Percentiles rank a stretch among this genome's conserved stretches.
Evolutionary conservation across 2,113 vertebrate species (phyloP).

Genomic region (Ia io): DNA sequence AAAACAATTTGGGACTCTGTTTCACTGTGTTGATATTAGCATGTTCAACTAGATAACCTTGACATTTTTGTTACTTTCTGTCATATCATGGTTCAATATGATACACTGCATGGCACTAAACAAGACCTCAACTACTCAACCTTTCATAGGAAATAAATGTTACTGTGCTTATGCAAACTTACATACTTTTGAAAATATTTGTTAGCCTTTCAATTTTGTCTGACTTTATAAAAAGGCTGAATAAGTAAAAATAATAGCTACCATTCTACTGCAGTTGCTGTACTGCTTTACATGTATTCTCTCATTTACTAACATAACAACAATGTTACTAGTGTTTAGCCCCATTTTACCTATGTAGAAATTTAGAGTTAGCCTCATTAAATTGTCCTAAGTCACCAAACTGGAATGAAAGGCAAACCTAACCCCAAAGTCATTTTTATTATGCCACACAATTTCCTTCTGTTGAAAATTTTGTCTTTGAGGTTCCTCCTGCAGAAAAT

Average conservation of each 20-base stretch:
- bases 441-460: not conserved
- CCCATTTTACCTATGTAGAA: not conserved
- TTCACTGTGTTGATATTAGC: not conserved
- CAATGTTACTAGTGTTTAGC: not conserved
- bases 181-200: not conserved
- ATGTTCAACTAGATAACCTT: not conserved
- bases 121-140: not conserved
- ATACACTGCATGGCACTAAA: not conserved
- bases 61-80: not conserved
- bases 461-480: not conserved
- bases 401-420: not conserved
- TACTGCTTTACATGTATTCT: not conserved
- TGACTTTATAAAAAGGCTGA: not conserved
- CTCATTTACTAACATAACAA: not conserved
- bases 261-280: not conserved
- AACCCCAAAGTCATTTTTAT: not conserved
- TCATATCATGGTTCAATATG: not conserved
- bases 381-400: not conserved
- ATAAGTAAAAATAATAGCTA: not conserved
- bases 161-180: not conserved
- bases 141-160: not conserved
- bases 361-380: not conserved
- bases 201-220: conserved; percentile 5
- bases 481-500: not conserved
- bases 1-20: not conserved